Percentiles rank a stretch among this genome's conserved stretches.
Conservation (phyloP, 2,797 vertebrate genomes). For the Oreortyx pictus region DNA sequence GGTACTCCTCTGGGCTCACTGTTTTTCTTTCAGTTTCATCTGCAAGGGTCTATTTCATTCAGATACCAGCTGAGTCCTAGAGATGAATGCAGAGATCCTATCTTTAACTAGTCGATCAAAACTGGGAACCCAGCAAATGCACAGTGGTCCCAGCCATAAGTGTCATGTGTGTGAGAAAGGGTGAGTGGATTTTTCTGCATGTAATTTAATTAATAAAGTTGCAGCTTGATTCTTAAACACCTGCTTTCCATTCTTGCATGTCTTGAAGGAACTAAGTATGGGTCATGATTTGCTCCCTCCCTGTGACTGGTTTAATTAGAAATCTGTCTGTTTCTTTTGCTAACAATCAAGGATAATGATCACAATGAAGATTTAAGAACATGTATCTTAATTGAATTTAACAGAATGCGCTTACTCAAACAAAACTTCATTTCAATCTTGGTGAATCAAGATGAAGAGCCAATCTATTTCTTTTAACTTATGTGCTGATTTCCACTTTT, state of each 20-base stretch:
- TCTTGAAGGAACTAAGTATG: background rate
- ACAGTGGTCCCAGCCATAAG: background rate
- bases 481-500: background rate
- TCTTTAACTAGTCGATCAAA: background rate
- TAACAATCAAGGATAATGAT: background rate
- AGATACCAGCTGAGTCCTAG: background rate
- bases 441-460: slow-evolving; percentile 26
- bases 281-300: background rate
- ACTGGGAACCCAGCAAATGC: background rate
- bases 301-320: background rate
- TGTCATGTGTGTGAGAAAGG: background rate
- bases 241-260: background rate
- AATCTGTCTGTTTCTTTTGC: background rate
- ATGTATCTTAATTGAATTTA: slow-evolving; percentile 10
- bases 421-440: slow-evolving; percentile 24
- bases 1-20: background rate
- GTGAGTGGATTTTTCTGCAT: background rate
- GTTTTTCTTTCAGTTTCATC: background rate
- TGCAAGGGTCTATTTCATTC: background rate
- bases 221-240: background rate
- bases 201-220: background rate
- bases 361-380: background rate
- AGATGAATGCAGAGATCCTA: background rate
- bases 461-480: background rate
- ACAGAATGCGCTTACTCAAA: background rate